Evolutionary conservation across 2,113 vertebrate species (phyloP).

Genomic region (Bothrops jararaca): DNA sequence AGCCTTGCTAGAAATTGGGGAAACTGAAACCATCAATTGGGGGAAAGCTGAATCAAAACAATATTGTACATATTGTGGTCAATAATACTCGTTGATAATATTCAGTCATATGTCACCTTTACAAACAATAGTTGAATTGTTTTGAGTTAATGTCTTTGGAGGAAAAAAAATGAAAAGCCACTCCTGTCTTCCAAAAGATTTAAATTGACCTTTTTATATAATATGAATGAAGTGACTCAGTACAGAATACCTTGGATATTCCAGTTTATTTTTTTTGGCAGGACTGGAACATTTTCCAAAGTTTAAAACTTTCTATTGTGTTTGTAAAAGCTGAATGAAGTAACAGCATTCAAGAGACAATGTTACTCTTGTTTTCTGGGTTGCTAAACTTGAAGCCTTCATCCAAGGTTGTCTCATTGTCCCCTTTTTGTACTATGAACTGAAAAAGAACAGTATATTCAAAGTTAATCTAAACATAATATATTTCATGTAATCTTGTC

Average conservation of each 20-base stretch:
- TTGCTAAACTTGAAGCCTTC: background rate
- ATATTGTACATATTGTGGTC: background rate
- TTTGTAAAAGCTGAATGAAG: rapidly evolving
- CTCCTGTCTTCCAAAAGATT: background rate
- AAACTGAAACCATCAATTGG: background rate
- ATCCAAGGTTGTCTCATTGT: background rate
- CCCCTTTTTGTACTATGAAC: background rate
- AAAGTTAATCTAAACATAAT: background rate
- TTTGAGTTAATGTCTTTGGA: background rate
- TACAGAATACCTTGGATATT: rapidly evolving
- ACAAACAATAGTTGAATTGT: background rate
- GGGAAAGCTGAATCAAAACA: background rate
- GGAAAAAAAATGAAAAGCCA: background rate
- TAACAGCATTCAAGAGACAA: rapidly evolving
- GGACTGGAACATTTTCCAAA: background rate
- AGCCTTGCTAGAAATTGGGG: background rate
- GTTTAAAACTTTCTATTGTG: background rate
- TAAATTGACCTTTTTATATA: background rate
- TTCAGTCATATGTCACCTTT: background rate
- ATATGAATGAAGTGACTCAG: background rate
- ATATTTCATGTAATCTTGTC: background rate
- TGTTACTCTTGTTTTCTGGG: background rate
- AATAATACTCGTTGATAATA: background rate
- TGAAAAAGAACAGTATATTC: background rate
- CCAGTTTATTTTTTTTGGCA: background rate